Evolutionary conservation across 1,140 invertebrate genomes (phyloP).

Genomic region (Plodia interpunctella): DNA sequence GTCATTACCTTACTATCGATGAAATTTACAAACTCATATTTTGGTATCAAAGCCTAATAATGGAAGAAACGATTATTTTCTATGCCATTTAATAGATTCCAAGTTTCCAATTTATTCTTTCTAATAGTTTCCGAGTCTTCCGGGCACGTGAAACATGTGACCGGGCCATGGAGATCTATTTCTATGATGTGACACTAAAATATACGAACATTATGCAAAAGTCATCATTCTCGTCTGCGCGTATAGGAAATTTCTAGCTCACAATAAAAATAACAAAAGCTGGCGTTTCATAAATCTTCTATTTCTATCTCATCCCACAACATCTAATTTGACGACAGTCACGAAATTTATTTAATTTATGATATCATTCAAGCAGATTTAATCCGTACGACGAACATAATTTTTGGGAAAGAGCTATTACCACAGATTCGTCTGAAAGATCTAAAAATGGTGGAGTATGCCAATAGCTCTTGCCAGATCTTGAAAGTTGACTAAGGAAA

Average conservation of each 20-base stretch:
- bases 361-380: not conserved
- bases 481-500: too few species aligned
- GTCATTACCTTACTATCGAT: too few species aligned
- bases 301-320: slow-evolving; percentile 1
- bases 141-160: not conserved
- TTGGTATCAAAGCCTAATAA: too few species aligned
- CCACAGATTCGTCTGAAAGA: not conserved
- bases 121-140: not conserved
- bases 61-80: too few species aligned
- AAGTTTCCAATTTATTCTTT: not conserved
- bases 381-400: not conserved
- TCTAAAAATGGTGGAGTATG: too few species aligned
- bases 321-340: slow-evolving; percentile 3
- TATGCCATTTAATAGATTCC: too few species aligned
- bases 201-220: not conserved
- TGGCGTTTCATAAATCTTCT: not conserved
- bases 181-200: not conserved
- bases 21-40: too few species aligned
- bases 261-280: slow-evolving; percentile 1
- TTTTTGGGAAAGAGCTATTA: not conserved
- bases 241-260: not conserved
- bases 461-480: too few species aligned
- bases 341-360: slow-evolving; percentile 5
- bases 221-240: not conserved
- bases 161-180: not conserved